Evolutionary conservation across 2,888 invertebrate species (phyloP).

Genomic region (Thumatha senex): DNA sequence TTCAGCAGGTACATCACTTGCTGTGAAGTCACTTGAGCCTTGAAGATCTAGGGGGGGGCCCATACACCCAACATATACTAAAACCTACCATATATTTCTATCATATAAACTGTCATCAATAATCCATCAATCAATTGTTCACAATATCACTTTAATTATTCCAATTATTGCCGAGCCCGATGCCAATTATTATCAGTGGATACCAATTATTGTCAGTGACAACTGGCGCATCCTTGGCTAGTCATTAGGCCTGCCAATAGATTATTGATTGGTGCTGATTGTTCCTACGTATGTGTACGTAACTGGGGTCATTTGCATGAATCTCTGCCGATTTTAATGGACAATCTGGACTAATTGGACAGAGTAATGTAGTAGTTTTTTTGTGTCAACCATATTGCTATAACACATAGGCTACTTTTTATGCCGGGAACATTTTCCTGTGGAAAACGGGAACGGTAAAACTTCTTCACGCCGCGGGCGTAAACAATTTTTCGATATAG

Average conservation of each 20-base stretch:
- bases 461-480: too few species aligned
- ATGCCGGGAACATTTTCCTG: too few species aligned
- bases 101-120: conserved; percentile 1
- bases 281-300: conserved; percentile 56
- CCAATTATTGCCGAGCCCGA: conserved; percentile 64
- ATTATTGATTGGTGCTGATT: conserved; percentile 83
- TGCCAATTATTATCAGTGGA: conserved; percentile 65
- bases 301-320: conserved; percentile 73
- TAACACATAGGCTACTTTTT: too few species aligned
- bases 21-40: too few species aligned
- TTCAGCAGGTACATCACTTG: too few species aligned
- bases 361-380: conserved; percentile 48
- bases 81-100: too few species aligned
- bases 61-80: too few species aligned
- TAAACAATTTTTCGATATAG: too few species aligned
- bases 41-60: too few species aligned
- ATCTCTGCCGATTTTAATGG: conserved; percentile 75
- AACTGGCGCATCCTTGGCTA: conserved; percentile 73
- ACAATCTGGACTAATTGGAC: conserved; percentile 68
- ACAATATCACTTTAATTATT: conserved; percentile 68
- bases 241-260: conserved; percentile 80
- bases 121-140: conserved; percentile 45
- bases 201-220: conserved; percentile 67
- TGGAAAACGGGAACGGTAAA: too few species aligned
- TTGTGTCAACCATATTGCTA: too few species aligned